Percentiles rank a stretch among this genome's conserved stretches.
Evolutionary conservation across 2,888 invertebrate genomes (phyloP).

Genomic region (Stenichneumon culpator): DNA sequence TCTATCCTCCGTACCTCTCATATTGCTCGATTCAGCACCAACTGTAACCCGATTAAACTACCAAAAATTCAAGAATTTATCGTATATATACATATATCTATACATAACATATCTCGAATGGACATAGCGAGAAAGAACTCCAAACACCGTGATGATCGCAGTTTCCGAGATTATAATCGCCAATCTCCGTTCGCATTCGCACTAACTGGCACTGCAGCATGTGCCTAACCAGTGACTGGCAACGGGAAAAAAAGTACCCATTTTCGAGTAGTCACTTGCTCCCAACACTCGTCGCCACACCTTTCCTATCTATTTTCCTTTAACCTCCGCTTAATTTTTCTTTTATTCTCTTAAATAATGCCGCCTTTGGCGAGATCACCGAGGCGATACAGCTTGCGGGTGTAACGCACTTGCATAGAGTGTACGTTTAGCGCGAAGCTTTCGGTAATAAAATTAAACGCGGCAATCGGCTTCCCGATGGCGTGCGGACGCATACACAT

Average conservation of each 20-base stretch:
- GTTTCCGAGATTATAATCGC: constrained; percentile 28
- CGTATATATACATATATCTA: constrained; percentile 3
- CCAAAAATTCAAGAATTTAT: constrained; percentile 28
- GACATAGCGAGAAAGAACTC: neutral
- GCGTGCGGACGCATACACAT: neutral
- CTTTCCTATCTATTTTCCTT: neutral
- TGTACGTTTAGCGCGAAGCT: neutral
- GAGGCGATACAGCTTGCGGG: constrained; percentile 16
- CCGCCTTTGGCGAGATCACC: constrained; percentile 30
- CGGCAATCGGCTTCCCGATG: constrained; percentile 62
- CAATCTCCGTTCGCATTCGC: neutral
- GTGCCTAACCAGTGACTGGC: neutral
- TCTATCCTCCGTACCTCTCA: constrained; percentile 1
- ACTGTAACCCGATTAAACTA: constrained; percentile 31
- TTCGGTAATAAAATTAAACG: constrained; percentile 59
- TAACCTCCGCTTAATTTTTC: constrained; percentile 2
- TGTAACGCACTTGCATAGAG: neutral
- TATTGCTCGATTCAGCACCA: constrained; percentile 27
- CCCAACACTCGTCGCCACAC: neutral
- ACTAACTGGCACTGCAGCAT: neutral
- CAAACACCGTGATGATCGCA: neutral
- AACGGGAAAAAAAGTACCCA: constrained; percentile 4
- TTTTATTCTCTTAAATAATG: constrained; percentile 13
- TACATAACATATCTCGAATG: constrained; percentile 8
- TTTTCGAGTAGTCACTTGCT: no score